A percentile compares a stretch with the other conserved stretches of the same genome.
These are phyloP conservation scores for Nothura maculosa DNA, from an alignment of 2,797 vertebrate species.

Conservation along the genomic window DNA sequence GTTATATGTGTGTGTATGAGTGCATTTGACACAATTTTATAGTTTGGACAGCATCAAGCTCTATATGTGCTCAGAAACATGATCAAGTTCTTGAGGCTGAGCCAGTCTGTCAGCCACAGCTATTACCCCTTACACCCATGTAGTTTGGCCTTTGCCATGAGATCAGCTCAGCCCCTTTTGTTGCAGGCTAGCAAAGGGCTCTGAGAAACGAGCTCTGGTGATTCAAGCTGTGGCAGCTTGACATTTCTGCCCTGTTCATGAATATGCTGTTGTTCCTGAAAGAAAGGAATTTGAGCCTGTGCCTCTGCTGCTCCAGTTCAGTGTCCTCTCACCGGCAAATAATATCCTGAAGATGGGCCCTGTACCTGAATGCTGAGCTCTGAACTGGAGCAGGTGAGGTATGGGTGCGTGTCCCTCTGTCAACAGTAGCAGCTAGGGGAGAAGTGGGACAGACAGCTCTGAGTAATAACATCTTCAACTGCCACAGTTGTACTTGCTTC, in stretches of 20 bases:
- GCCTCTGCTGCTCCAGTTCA: slow-evolving; percentile 10
- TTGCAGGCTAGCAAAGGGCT: slow-evolving; percentile 61
- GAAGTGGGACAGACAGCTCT: slow-evolving; percentile 70
- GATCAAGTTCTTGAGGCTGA: slow-evolving; percentile 14
- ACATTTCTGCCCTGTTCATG: neutral
- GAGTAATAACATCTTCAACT: slow-evolving; percentile 68
- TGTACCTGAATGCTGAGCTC: neutral
- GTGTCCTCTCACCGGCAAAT: neutral
- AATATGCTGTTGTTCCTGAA: neutral
- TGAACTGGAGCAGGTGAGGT: slow-evolving; percentile 4
- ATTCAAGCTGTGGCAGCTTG: slow-evolving; percentile 39
- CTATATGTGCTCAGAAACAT: neutral
- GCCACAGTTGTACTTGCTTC: slow-evolving; percentile 48
- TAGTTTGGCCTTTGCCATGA: slow-evolving; percentile 56
- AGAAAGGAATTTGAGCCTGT: neutral
- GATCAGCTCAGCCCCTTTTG: slow-evolving; percentile 44
- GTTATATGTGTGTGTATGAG: slow-evolving; percentile 29
- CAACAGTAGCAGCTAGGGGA: slow-evolving; percentile 35
- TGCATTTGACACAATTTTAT: slow-evolving; percentile 27
- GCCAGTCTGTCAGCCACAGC: neutral
- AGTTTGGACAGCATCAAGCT: slow-evolving; percentile 7
- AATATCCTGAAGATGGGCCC: neutral
- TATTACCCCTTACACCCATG: neutral
- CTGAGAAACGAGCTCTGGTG: slow-evolving; percentile 40
- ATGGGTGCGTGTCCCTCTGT: neutral